phyloP scores from a whole-genome alignment of 2,888 invertebrate genomes.

The Morpho helenor region DNA sequence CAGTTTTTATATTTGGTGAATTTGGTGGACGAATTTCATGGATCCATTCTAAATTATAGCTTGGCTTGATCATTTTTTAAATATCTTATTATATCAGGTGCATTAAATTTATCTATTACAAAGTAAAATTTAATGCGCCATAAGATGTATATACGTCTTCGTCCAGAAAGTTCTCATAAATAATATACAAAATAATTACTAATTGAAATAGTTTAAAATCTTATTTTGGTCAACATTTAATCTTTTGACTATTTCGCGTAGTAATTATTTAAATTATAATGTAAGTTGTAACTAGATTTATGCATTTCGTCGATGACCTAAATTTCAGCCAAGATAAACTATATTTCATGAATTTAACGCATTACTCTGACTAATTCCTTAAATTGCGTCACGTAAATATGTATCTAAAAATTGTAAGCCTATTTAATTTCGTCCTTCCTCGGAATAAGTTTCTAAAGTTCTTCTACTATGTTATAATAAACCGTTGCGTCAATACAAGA shows the following conservation, averaged over 20 bases:
- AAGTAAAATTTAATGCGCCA: slow-evolving; percentile 2
- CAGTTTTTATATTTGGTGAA: not conserved
- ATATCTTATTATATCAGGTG: not conserved
- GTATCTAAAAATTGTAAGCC: no score
- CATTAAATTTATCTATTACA: slow-evolving; percentile 2
- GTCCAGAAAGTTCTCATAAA: slow-evolving; percentile 5
- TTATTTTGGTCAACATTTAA: not conserved
- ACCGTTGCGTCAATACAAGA: not conserved
- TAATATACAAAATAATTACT: not conserved
- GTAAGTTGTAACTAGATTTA: not conserved
- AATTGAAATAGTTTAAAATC: slow-evolving; percentile 2
- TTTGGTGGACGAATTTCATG: slow-evolving; percentile 14
- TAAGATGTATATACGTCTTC: not conserved
- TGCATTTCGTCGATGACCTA: not conserved
- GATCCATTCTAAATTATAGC: no score
- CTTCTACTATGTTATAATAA: no score
- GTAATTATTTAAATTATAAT: not conserved
- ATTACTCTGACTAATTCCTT: no score
- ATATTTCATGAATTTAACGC: not conserved
- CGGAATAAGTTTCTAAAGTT: no score
- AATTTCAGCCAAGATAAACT: slow-evolving; percentile 7
- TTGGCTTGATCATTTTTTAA: no score
- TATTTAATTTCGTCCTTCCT: no score
- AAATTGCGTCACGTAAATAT: no score
- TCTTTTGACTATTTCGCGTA: not conserved